These are phyloP conservation scores for Ophioninae sp. DNA, from an alignment of 2,888 invertebrate genomes.

Conservation along the genomic window DNA sequence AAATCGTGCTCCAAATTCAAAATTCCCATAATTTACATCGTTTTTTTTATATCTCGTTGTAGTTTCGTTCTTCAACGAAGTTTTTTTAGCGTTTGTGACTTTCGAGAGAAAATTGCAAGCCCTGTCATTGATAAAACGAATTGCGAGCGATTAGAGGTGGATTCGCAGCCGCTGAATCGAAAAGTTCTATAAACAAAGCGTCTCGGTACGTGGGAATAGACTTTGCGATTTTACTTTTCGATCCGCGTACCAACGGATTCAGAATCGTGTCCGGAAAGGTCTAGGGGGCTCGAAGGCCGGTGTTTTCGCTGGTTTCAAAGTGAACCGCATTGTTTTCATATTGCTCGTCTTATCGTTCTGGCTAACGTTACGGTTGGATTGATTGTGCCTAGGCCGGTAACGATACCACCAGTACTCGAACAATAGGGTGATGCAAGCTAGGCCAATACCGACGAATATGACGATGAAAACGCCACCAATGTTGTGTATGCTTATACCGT, in stretches of 20 bases:
- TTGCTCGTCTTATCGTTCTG: constrained; percentile 55
- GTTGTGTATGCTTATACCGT: constrained; percentile 98
- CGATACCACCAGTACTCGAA: constrained; percentile 98
- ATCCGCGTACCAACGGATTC: background rate
- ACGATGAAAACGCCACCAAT: constrained; percentile 99
- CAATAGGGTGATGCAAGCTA: constrained; percentile 94
- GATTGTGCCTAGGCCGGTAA: constrained; percentile 84
- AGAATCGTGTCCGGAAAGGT: constrained; percentile 63
- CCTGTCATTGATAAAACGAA: background rate
- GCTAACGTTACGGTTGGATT: constrained; percentile 46
- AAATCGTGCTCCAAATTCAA: too few species aligned
- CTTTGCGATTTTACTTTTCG: background rate
- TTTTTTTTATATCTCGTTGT: background rate
- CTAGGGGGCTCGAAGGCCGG: constrained; percentile 67
- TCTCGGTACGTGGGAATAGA: too few species aligned
- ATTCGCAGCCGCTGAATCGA: background rate
- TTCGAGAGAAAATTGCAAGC: background rate
- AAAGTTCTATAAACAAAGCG: background rate
- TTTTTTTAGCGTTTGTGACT: background rate
- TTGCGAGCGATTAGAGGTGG: background rate
- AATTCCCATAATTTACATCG: background rate
- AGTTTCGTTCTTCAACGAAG: background rate
- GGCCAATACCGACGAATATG: constrained; percentile 96
- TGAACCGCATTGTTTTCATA: constrained; percentile 72
- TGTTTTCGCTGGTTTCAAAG: constrained; percentile 74